These are phyloP conservation scores for Xiphophorus hellerii DNA, from an alignment of 2,113 vertebrate genomes.

Conservation along the genomic window DNA sequence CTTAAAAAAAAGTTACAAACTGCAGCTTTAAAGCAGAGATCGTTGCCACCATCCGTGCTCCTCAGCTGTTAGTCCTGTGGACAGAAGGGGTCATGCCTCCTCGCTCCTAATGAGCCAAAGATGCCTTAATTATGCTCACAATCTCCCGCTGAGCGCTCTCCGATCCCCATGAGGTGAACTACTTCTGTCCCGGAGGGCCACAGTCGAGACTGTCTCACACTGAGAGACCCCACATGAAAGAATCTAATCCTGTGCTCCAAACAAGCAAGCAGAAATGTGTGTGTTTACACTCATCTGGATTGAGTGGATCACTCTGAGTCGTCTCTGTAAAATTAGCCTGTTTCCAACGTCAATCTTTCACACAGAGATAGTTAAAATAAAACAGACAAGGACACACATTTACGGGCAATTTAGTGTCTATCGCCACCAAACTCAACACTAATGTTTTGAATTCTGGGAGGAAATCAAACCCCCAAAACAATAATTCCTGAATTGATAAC, in stretches of 20 bases:
- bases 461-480: too few relatives aligned
- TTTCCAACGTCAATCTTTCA: not conserved
- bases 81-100: constrained; percentile 64
- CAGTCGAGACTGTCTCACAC: constrained; percentile 28
- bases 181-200: constrained; percentile 53
- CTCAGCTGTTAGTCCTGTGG: constrained; percentile 68
- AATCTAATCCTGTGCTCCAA: constrained; percentile 28
- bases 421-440: not conserved
- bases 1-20: too few relatives aligned
- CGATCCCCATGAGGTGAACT: constrained; percentile 46
- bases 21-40: constrained; percentile 5
- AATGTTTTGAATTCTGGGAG: too few relatives aligned
- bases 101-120: constrained; percentile 71
- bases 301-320: not conserved
- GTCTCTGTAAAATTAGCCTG: constrained; percentile 15
- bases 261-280: constrained; percentile 21
- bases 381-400: not conserved
- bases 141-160: constrained; percentile 48
- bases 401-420: not conserved
- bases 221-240: constrained; percentile 13
- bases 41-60: constrained; percentile 38
- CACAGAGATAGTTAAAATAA: not conserved
- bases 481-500: too few relatives aligned
- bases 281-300: constrained; percentile 19
- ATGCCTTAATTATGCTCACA: constrained; percentile 66